Evolutionary conservation across 2,797 vertebrate genomes (phyloP), one percentile per base, ranked within the genome.

Genomic region (Remorina albescens): DNA sequence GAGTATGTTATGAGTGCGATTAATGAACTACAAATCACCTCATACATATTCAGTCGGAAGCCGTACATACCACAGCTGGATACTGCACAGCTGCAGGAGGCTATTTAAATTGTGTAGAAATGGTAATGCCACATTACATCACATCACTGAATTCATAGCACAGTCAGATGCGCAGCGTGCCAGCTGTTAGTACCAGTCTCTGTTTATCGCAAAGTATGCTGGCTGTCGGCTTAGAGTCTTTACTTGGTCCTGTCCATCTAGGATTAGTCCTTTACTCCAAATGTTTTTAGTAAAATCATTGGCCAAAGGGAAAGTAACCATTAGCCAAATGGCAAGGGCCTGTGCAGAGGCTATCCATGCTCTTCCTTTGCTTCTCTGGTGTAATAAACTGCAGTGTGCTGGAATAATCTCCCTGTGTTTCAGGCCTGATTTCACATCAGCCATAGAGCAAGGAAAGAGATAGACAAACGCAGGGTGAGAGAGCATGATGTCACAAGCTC

Each of bases 331-430:
- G 68, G 30, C 23, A 18, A 68, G 11, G 55, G 36, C 44, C 36
- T 72, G 53, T 37, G 60, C 15, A n/a, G n/a, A n/a, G n/a, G n/a
- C n/a, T 54, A 56, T 61, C 49, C 8, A 23, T 63, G 67, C 71
- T 69, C 41, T 55, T 75, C 69, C 53, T 85, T 74, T 83, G 83
- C 77, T 68, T 69, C 69, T 83, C 59, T 72, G 55, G 68, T 76
- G 70, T 81, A 54, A 81, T 77, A 83, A 86, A 75, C 83, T 79
- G 76, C 82, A 85, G 53, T 72, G 82, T 84, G 73, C 81, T 82
- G 77, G 79, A 90, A 89, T 83, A 81, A 91, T 88, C 70, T 61
- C 54, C 67, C 28, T 3, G 30, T 75, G 69, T 90, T 82, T 90
- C 81, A 88, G 74, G 83, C 76, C 74, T 81, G 82, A 86, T 82